Conservation (phyloP, 2,888 invertebrate species). For the Drosophila melanosoma region DNA sequence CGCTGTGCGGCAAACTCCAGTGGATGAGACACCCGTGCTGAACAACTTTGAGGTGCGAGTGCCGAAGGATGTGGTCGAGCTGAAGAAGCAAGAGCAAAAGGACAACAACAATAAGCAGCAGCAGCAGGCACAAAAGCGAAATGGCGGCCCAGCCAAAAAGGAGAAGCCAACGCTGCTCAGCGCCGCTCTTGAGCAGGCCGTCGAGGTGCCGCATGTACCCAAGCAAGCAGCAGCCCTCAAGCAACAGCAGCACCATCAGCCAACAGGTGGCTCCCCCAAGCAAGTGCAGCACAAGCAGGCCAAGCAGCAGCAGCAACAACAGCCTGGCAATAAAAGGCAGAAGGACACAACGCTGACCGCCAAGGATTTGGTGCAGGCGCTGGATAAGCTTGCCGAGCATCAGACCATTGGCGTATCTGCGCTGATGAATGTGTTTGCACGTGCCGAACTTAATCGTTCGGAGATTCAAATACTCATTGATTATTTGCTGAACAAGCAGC, state of each 20-base stretch:
- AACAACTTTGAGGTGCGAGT: slow-evolving; percentile 92
- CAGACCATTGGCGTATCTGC: slow-evolving; percentile 90
- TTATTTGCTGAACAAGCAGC: slow-evolving; percentile 94
- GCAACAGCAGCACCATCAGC: slow-evolving; percentile 67
- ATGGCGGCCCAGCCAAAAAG: slow-evolving; percentile 58
- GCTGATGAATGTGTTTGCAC: slow-evolving; percentile 90
- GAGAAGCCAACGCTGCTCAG: slow-evolving; percentile 53
- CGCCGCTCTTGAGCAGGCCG: slow-evolving; percentile 51
- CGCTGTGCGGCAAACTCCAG: slow-evolving; percentile 72
- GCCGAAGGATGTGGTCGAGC: slow-evolving; percentile 91
- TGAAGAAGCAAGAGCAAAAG: slow-evolving; percentile 81
- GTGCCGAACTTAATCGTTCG: slow-evolving; percentile 92
- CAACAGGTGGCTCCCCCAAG: slow-evolving; percentile 82
- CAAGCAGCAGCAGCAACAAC: slow-evolving; percentile 85
- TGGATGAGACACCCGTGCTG: slow-evolving; percentile 76
- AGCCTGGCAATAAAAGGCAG: slow-evolving; percentile 57
- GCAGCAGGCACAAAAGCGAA: slow-evolving; percentile 64
- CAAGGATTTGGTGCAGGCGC: slow-evolving; percentile 76
- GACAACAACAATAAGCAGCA: slow-evolving; percentile 69
- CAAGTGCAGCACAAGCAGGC: slow-evolving; percentile 71
- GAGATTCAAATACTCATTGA: slow-evolving; percentile 96
- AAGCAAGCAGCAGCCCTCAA: slow-evolving; percentile 70
- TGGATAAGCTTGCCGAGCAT: slow-evolving; percentile 88
- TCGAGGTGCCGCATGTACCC: slow-evolving; percentile 65
- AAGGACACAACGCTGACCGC: slow-evolving; percentile 85